A percentile compares a stretch with the other conserved stretches of the same genome.
Evolutionary conservation across 2,888 invertebrate species (phyloP).

Genomic region (Scaptomyza reducta): DNA sequence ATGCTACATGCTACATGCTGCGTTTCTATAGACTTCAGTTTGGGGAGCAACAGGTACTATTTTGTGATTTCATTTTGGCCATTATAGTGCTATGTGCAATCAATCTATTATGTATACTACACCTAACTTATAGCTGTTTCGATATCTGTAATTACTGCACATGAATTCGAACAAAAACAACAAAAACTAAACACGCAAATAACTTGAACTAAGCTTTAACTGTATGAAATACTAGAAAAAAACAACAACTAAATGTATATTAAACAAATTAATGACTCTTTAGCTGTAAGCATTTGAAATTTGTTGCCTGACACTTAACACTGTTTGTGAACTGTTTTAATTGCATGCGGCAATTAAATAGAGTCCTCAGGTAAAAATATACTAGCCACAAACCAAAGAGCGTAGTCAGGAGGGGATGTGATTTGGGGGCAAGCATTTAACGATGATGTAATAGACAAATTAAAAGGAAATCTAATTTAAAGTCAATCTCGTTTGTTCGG

Average conservation of each 20-base stretch:
- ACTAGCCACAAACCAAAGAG: constrained; percentile 42
- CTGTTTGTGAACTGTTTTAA: constrained; percentile 79
- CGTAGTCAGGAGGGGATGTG: not conserved
- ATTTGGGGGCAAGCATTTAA: not conserved
- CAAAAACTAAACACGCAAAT: not conserved
- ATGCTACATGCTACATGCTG: not conserved
- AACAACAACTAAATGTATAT: not conserved
- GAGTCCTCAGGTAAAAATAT: constrained; percentile 82
- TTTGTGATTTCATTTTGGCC: constrained; percentile 84
- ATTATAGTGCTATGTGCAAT: constrained; percentile 84
- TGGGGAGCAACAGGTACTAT: constrained; percentile 84
- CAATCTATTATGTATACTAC: constrained; percentile 84
- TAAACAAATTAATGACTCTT: constrained; percentile 18
- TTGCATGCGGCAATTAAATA: constrained; percentile 84
- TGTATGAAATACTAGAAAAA: constrained; percentile 33
- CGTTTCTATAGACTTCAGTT: constrained; percentile 81
- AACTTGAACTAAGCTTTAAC: constrained; percentile 37
- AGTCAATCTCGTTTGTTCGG: too few relatives aligned
- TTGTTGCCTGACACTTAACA: constrained; percentile 75
- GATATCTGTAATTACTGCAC: constrained; percentile 82
- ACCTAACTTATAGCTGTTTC: constrained; percentile 82
- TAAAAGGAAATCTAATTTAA: too few relatives aligned
- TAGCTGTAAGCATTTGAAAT: constrained; percentile 51
- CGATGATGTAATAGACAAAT: too few relatives aligned
- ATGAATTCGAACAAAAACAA: constrained; percentile 39